A percentile compares a stretch with the other conserved stretches of the same genome.
Conservation (phyloP, 2,888 invertebrate genomes). For the Sipunculus nudus region DNA sequence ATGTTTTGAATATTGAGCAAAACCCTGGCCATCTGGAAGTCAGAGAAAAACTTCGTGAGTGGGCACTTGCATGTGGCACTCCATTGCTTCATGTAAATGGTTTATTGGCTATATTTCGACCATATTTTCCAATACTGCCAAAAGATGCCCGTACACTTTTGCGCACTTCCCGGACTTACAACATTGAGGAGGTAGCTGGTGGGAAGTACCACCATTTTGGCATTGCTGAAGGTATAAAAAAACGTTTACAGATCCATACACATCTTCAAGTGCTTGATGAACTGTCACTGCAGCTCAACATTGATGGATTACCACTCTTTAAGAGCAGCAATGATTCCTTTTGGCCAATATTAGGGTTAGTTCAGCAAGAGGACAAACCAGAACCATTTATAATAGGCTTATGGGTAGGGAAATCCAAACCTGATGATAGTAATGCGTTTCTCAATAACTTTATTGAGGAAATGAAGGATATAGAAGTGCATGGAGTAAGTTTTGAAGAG, state of each 20-base stretch:
- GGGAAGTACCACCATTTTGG: conserved; percentile 18
- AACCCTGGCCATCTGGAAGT: too few species aligned
- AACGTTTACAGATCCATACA: neutral
- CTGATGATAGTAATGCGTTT: conserved; percentile 4
- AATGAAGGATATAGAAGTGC: neutral
- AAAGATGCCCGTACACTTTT: conserved; percentile 3
- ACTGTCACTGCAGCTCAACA: conserved; percentile 9
- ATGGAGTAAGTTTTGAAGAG: conserved; percentile 3
- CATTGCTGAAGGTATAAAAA: neutral
- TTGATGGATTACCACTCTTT: conserved; percentile 20
- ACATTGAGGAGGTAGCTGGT: conserved; percentile 10
- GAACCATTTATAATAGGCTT: conserved; percentile 14
- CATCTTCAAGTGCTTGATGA: neutral
- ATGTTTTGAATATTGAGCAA: neutral
- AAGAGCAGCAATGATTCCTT: conserved; percentile 7
- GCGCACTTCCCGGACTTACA: neutral
- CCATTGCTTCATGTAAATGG: conserved; percentile 7
- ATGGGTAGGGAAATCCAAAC: conserved; percentile 11
- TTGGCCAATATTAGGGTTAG: conserved; percentile 13
- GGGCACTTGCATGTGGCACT: conserved; percentile 4
- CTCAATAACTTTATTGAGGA: neutral
- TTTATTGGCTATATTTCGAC: conserved; percentile 10
- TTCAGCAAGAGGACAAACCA: neutral
- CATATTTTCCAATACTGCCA: conserved; percentile 7
- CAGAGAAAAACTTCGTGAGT: conserved; percentile 4